These are phyloP conservation scores for Aphis gossypii DNA, from an alignment of 1,140 invertebrate species.

Conservation along the genomic window DNA sequence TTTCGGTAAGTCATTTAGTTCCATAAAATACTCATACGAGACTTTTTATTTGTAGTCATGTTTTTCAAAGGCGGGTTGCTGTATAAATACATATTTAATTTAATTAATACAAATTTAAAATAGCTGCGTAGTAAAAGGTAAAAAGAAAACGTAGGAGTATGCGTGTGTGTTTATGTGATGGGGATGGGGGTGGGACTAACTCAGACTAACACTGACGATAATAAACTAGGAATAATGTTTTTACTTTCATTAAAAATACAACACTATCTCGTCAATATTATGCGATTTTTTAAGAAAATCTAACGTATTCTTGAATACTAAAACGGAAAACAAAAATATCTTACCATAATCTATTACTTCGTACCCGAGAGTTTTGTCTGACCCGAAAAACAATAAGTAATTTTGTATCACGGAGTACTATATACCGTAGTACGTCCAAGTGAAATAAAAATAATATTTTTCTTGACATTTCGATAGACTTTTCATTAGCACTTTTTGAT, in stretches of 20 bases:
- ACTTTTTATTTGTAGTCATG: background rate
- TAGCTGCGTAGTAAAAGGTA: background rate
- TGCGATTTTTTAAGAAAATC: background rate
- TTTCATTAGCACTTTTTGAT: constrained; percentile 55
- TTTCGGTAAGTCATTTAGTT: background rate
- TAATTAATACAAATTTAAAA: constrained; percentile 18
- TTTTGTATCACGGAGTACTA: background rate
- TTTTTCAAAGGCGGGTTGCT: background rate
- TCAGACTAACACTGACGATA: background rate
- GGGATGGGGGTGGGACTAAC: too few relatives aligned
- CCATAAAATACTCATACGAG: background rate
- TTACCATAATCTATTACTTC: too few relatives aligned
- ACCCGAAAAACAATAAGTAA: background rate
- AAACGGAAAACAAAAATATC: too few relatives aligned
- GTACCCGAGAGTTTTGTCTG: too few relatives aligned
- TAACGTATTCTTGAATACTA: too few relatives aligned
- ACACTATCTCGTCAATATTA: background rate
- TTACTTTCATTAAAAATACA: background rate
- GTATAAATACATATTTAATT: constrained; percentile 32
- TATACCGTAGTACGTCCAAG: background rate
- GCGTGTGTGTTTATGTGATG: too few relatives aligned
- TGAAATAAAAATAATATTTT: constrained; percentile 33
- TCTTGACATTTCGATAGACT: constrained; percentile 29
- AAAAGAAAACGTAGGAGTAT: background rate
- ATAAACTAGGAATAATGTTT: background rate